Evolutionary conservation across 2,797 vertebrate species (phyloP).

Genomic region (Hybognathus amarus): DNA sequence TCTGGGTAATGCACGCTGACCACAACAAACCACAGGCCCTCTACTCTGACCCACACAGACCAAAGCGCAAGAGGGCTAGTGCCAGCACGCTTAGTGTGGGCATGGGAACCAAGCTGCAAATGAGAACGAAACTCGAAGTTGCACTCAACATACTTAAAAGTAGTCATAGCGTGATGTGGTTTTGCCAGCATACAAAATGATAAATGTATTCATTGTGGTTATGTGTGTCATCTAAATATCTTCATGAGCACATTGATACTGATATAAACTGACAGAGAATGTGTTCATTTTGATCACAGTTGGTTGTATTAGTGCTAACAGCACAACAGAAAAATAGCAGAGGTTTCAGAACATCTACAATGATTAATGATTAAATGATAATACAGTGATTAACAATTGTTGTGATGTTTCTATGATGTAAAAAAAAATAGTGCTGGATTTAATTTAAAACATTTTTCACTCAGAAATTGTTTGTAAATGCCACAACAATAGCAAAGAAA

Average conservation of each 20-base stretch:
- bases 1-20: conserved; percentile 49
- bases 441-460: too few relatives aligned
- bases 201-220: neutral
- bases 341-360: neutral
- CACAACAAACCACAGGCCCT: conserved; percentile 47
- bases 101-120: conserved; percentile 1
- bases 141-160: neutral
- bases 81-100: conserved; percentile 26
- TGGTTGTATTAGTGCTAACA: neutral
- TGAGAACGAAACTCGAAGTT: neutral
- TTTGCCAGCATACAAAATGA: neutral
- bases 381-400: too few relatives aligned
- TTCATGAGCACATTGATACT: neutral
- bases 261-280: neutral
- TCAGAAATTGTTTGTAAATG: too few relatives aligned
- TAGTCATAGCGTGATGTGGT: neutral
- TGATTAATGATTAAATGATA: too few relatives aligned
- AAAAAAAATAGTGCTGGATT: too few relatives aligned
- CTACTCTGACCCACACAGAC: neutral
- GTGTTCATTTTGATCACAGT: neutral
- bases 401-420: neutral
- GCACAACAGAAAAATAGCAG: too few relatives aligned
- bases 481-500: too few relatives aligned
- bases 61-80: conserved; percentile 32
- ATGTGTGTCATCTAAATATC: neutral